Conservation (phyloP, 1,140 invertebrate species). For the Drosophila subpulchrella region DNA sequence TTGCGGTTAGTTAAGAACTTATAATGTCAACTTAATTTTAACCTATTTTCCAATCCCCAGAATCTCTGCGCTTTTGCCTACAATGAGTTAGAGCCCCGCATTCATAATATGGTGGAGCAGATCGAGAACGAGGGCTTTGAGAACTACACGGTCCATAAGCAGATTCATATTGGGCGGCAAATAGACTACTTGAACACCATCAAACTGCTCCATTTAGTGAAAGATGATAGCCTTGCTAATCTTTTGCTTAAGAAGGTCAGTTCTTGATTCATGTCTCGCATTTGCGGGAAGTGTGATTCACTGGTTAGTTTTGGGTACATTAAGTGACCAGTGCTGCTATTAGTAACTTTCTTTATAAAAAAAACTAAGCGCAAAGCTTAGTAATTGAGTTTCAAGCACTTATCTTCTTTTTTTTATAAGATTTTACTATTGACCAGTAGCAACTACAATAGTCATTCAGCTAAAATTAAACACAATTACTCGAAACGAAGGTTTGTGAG, state of each 20-base stretch:
- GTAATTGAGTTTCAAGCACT: background rate
- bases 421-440: background rate
- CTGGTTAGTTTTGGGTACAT: background rate
- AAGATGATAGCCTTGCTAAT: slow-evolving; percentile 29
- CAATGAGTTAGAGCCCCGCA: slow-evolving; percentile 58
- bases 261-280: background rate
- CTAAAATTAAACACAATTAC: slow-evolving; percentile 1
- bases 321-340: background rate
- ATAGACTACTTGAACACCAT: slow-evolving; percentile 59
- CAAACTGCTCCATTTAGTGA: slow-evolving; percentile 39
- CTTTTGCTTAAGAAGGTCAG: slow-evolving; percentile 50
- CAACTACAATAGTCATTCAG: background rate
- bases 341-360: slow-evolving; percentile 1
- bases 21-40: too few relatives aligned
- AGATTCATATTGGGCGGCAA: background rate
- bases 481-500: background rate
- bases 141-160: background rate
- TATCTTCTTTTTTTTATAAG: background rate
- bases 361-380: background rate
- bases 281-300: slow-evolving; percentile 1
- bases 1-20: slow-evolving; percentile 25
- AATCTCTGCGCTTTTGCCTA: slow-evolving; percentile 55
- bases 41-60: slow-evolving; percentile 11
- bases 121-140: slow-evolving; percentile 50
- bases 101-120: slow-evolving; percentile 43